phyloP scores from a whole-genome alignment of 1,140 invertebrate species.

The Zaprionus ghesquierei region DNA sequence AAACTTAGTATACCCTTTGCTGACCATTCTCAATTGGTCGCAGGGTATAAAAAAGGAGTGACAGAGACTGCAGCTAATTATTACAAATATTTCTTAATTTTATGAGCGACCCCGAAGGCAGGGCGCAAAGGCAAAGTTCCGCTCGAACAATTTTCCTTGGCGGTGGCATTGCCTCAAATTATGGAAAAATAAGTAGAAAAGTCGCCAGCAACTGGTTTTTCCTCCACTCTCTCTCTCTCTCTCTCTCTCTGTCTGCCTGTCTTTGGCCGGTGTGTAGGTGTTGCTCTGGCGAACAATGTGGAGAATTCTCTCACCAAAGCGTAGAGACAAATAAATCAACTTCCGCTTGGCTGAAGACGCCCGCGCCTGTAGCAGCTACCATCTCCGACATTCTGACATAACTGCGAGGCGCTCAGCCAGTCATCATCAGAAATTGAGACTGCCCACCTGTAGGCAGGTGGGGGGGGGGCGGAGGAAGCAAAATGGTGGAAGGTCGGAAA shows the following conservation, averaged over 20 bases:
- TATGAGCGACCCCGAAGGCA: slow-evolving; percentile 36
- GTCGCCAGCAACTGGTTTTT: slow-evolving; percentile 25
- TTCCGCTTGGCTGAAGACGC: slow-evolving; percentile 64
- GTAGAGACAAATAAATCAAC: slow-evolving; percentile 68
- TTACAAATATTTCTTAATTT: slow-evolving; percentile 76
- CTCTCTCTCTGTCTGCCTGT: neutral
- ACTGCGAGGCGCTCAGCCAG: slow-evolving; percentile 63
- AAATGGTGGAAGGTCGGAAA: neutral
- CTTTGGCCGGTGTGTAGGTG: slow-evolving; percentile 43
- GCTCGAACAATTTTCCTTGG: slow-evolving; percentile 69
- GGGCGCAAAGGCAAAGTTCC: slow-evolving; percentile 47
- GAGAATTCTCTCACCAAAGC: slow-evolving; percentile 68
- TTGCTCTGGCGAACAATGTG: slow-evolving; percentile 57
- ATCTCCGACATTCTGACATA: slow-evolving; percentile 52
- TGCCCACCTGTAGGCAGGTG: slow-evolving; percentile 59
- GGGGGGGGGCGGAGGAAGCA: neutral
- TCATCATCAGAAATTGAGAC: slow-evolving; percentile 55
- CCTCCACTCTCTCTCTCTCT: neutral
- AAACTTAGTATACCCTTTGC: too few relatives aligned
- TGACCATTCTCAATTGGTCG: too few relatives aligned
- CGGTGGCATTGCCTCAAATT: slow-evolving; percentile 40
- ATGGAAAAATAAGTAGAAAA: slow-evolving; percentile 26
- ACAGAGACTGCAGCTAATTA: slow-evolving; percentile 47
- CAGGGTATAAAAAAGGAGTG: too few relatives aligned
- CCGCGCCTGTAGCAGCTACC: slow-evolving; percentile 11